Evolutionary conservation across 2,113 vertebrate species (phyloP), one percentile per base, ranked within the genome.

Genomic region (Channa argus): DNA sequence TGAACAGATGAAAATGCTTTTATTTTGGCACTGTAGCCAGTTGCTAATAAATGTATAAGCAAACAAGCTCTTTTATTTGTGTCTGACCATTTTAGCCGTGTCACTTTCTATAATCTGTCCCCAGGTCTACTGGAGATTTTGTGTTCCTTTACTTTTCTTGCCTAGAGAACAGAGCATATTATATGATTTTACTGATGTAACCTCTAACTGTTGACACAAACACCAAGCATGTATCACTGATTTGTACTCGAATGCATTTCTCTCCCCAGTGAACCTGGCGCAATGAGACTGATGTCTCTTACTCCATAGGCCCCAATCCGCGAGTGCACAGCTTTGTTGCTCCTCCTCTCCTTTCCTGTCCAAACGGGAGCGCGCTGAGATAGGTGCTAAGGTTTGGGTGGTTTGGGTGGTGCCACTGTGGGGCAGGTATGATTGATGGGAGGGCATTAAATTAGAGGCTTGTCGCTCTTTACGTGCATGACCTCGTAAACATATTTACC

Each of bases 291-390:
- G 78, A 83, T 79, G 84, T 74, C 78, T 86, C 64, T 74, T 79
- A 63, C n/a, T 52, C 50, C 49, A 59, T 63, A 60, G 37, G 79
- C 51, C 90, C 90, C 88, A 90, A 84, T 89, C 83, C 63, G 75
- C 59, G 59, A 24, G 54, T 43, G 61, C 68, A 55, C 8, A 33
- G 62, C 43, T 1, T 39, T 5, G 13, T 52, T 41, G 69, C 70
- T 6, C 87, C 80, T 71, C 84, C 87, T 60, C 46, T 66, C 45
- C 13, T 12, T 50, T 34, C 46, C 54, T 56, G 58, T n/a, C 41
- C 37, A 73, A 71, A 39, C 65, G 50, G 11, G 4, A 33, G 38
- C 15, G 45, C 37, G 5, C 7, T 53, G 60, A 24, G 46, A 47
- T 34, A 46, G 51, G 34, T 73, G 53, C 3, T 43, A 43, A 68